Evolutionary conservation across 1,140 invertebrate species (phyloP).

Genomic region (Marisa cornuarietis): DNA sequence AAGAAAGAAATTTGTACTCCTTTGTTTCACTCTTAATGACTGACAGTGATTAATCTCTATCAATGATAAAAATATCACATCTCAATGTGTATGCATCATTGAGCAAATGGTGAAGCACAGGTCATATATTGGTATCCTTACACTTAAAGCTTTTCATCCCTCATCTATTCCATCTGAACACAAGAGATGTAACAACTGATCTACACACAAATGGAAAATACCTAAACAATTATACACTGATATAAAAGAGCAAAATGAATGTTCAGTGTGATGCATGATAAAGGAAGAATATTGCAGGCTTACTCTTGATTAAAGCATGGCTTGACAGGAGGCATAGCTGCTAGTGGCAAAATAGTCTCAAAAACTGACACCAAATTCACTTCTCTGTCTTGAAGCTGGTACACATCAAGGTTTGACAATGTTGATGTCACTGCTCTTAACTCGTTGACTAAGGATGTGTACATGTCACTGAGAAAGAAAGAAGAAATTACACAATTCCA

Average conservation of each 20-base stretch:
- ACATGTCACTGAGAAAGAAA: constrained; percentile 4
- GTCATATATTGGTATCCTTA: too few species aligned
- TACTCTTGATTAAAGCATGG: constrained; percentile 9
- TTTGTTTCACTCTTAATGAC: background rate
- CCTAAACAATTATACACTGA: background rate
- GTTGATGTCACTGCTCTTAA: background rate
- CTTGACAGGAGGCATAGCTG: background rate
- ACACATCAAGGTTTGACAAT: background rate
- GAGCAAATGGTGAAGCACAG: too few species aligned
- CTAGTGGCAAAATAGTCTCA: background rate
- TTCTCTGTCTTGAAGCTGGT: background rate
- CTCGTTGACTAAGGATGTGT: background rate
- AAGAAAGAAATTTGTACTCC: background rate
- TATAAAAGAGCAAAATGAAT: background rate
- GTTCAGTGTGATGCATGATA: background rate
- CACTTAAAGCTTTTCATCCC: too few species aligned
- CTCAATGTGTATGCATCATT: too few species aligned
- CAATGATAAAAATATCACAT: background rate
- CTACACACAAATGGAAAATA: background rate
- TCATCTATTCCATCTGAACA: too few species aligned
- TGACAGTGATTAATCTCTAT: background rate
- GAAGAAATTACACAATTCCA: background rate
- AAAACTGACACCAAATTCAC: constrained; percentile 1
- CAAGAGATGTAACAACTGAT: too few species aligned
- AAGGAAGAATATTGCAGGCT: background rate